Conservation (phyloP, 2,113 vertebrate species). For the Dermatemys mawii region DNA sequence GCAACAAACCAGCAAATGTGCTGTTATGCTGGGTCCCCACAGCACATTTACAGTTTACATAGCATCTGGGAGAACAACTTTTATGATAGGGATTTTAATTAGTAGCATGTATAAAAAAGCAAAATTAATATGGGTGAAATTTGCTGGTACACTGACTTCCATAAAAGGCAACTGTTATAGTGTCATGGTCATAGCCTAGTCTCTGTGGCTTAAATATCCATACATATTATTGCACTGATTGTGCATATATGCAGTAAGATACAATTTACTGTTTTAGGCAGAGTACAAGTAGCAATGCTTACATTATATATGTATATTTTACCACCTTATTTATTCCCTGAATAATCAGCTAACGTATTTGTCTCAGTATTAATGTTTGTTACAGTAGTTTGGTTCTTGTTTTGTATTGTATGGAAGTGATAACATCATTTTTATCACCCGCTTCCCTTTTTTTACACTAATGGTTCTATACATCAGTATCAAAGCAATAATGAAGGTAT, state of each 20-base stretch:
- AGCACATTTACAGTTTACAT: constrained; percentile 62
- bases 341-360: constrained; percentile 74
- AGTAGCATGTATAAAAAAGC: constrained; percentile 60
- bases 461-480: constrained; percentile 66
- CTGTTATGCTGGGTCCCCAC: constrained; percentile 48
- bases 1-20: neutral
- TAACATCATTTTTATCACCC: constrained; percentile 71
- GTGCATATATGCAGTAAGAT: neutral
- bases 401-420: constrained; percentile 69
- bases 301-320: constrained; percentile 20
- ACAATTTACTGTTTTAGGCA: constrained; percentile 36
- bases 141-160: constrained; percentile 66
- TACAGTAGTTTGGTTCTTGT: constrained; percentile 70
- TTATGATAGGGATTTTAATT: constrained; percentile 75
- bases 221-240: constrained; percentile 43
- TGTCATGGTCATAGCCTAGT: constrained; percentile 29
- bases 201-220: constrained; percentile 32
- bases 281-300: neutral
- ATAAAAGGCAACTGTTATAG: constrained; percentile 52
- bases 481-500: constrained; percentile 67
- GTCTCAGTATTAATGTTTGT: constrained; percentile 70
- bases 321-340: constrained; percentile 63
- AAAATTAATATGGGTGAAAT: constrained; percentile 62
- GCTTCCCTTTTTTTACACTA: constrained; percentile 69
- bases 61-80: constrained; percentile 72